Evolutionary conservation across 2,113 vertebrate genomes (phyloP).

Genomic region (Gnathonemus longibarbis): DNA sequence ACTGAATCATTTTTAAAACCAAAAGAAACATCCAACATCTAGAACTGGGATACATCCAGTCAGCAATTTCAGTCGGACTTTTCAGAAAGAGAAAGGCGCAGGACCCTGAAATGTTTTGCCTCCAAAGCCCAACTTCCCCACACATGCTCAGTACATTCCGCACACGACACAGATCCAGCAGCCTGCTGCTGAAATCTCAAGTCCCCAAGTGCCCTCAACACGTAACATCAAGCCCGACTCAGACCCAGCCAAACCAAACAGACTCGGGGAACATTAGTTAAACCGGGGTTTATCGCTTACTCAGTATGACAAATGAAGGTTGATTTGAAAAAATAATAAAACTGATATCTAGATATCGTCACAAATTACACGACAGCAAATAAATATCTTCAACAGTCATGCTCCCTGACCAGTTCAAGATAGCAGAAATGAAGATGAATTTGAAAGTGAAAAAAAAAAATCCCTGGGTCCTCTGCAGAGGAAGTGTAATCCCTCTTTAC

Average conservation of each 20-base stretch:
- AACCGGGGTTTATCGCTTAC: constrained; percentile 28
- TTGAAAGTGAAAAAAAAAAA: constrained; percentile 6
- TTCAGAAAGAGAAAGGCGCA: neutral
- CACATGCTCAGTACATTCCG: neutral
- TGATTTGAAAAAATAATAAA: neutral
- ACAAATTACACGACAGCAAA: constrained; percentile 21
- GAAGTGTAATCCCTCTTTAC: neutral
- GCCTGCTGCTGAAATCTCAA: constrained; percentile 18
- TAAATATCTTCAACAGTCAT: neutral
- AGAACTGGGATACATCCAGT: neutral
- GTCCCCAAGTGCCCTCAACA: constrained; percentile 23
- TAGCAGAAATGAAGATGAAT: constrained; percentile 8
- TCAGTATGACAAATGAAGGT: constrained; percentile 42
- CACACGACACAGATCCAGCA: neutral
- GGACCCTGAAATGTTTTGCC: neutral
- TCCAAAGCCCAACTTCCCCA: neutral
- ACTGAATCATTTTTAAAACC: neutral
- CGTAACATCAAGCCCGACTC: constrained; percentile 20
- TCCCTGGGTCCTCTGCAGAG: neutral
- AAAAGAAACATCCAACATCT: neutral
- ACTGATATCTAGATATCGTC: constrained; percentile 24
- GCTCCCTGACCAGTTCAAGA: constrained; percentile 2
- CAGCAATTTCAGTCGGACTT: neutral
- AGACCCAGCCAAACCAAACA: constrained; percentile 43
- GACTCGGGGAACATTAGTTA: constrained; percentile 15